Evolutionary conservation across 2,797 vertebrate genomes (phyloP), one percentile per base, ranked within the genome.

Genomic region (Ctenopoma kingsleyae): DNA sequence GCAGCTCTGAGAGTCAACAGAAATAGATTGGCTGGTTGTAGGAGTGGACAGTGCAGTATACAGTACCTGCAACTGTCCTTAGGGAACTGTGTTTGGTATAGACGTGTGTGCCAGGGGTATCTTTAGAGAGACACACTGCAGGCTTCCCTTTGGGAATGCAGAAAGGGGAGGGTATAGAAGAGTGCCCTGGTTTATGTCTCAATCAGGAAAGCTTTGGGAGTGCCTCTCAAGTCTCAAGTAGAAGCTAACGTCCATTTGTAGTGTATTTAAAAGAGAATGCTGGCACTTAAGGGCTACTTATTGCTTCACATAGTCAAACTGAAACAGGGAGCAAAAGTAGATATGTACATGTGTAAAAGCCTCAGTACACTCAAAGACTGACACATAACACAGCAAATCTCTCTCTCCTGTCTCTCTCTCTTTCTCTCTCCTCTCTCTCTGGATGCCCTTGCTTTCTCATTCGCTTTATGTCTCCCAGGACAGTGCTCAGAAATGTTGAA

Each of bases 401-500:
- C 71, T 67, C 46, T 62, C 16, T 50, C 60, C 46, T 67, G 72
- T 67, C 55, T 23, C 40, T 60, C 56, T 49, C 63, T 69, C 76
- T 67, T 49, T 23, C 40, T 63, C 56, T 30, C 60, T 58, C 64
- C 77, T 71, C 74, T 68, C 76, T 68, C 67, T 85, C 67, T 82
- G 63, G 71, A 86, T 87, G 87, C 85, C 88, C 88, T 91, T 92
- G 84, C 87, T 88, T 88, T 90, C 85, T 87, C 87, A 84, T 89
- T 90, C 71, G 27, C 80, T 92, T 91, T 91, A 92, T 92, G 88
- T 91, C 87, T 92, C 92, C 89, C 89, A 87, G 91, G 91, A 92
- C 86, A 87, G 91, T 87, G 88, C 91, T 93, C 90, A 90, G 86
- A 92, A 91, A 91, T 92, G 87, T 89, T 86, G 88, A 91, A 90